A percentile compares a stretch with the other conserved stretches of the same genome.
These are phyloP conservation scores for Drosophila anomelani DNA, from an alignment of 2,888 invertebrate genomes.

Conservation along the genomic window DNA sequence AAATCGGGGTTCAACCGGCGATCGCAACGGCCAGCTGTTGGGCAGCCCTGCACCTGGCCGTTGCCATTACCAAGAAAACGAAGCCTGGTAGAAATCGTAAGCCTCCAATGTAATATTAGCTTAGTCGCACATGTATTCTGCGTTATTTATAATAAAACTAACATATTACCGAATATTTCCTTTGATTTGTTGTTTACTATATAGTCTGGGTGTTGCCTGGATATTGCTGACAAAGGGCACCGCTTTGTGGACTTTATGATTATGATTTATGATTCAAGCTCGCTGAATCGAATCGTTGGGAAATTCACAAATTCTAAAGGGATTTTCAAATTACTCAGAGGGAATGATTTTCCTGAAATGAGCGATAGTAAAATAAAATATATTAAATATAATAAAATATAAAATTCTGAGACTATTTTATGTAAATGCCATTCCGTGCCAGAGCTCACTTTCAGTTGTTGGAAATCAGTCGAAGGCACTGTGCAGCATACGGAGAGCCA, in stretches of 20 bases:
- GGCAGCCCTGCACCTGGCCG: slow-evolving; percentile 58
- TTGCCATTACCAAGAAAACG: slow-evolving; percentile 21
- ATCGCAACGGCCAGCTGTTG: slow-evolving; percentile 59
- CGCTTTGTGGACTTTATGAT: not conserved
- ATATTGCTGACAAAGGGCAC: not conserved
- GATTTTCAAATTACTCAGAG: not conserved
- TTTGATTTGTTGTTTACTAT: not conserved
- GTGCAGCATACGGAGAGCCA: slow-evolving; percentile 1
- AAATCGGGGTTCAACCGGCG: slow-evolving; percentile 26
- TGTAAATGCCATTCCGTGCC: not conserved
- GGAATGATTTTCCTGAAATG: not conserved
- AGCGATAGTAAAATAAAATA: not conserved
- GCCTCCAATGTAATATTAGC: slow-evolving; percentile 37
- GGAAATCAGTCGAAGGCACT: not conserved
- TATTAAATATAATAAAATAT: not conserved
- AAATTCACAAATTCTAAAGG: slow-evolving; percentile 7
- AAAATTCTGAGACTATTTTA: not conserved
- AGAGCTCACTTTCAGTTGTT: not conserved
- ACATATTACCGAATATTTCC: slow-evolving; percentile 23
- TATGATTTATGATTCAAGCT: not conserved
- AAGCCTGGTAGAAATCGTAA: slow-evolving; percentile 22
- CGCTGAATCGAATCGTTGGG: not conserved
- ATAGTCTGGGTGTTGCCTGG: not conserved
- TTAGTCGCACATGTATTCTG: slow-evolving; percentile 34
- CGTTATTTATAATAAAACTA: slow-evolving; percentile 47